phyloP scores from a whole-genome alignment of 2,888 invertebrate genomes.

The Torymus texanus region DNA sequence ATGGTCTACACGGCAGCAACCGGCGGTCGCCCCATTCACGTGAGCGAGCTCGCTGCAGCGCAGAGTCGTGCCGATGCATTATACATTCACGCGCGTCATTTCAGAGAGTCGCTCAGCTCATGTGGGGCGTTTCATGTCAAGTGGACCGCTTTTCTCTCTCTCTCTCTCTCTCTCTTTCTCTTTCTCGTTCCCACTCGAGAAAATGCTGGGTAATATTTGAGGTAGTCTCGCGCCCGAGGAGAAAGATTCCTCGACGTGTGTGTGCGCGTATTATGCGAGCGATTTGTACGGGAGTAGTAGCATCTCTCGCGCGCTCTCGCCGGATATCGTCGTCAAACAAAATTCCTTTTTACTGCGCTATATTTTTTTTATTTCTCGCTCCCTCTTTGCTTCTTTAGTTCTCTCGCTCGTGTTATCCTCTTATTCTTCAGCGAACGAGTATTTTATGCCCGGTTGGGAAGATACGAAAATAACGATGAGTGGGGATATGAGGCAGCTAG shows the following conservation, averaged over 20 bases:
- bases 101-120: constrained; percentile 16
- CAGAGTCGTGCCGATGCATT: neutral
- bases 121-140: constrained; percentile 49
- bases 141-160: constrained; percentile 42
- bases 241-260: neutral
- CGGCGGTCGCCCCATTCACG: no score
- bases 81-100: constrained; percentile 32
- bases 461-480: neutral
- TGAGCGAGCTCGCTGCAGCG: no score
- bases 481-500: no score
- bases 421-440: neutral
- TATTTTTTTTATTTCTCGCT: constrained; percentile 9
- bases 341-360: constrained; percentile 40
- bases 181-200: constrained; percentile 34
- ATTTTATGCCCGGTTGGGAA: neutral
- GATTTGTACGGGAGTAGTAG: constrained; percentile 10
- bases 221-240: constrained; percentile 8
- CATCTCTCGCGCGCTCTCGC: neutral
- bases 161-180: no score
- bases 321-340: constrained; percentile 35
- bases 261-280: constrained; percentile 9
- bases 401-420: neutral
- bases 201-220: constrained; percentile 52
- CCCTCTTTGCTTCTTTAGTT: neutral
- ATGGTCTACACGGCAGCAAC: no score